phyloP scores from a whole-genome alignment of 2,888 invertebrate species.

The Portevinia maculata region DNA sequence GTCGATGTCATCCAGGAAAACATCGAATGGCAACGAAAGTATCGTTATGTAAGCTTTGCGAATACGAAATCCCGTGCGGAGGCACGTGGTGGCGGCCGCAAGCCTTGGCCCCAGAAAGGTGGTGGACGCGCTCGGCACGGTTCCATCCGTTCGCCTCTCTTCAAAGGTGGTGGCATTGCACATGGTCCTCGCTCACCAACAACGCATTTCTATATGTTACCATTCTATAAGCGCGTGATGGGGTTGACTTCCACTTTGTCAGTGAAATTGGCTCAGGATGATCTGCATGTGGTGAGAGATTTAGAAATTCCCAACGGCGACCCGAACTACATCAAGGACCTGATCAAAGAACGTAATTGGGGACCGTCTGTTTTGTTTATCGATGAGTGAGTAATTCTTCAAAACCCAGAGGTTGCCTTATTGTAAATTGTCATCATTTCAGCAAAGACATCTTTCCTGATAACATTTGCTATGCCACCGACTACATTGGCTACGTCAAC shows the following conservation, averaged over 20 bases:
- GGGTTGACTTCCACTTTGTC: slow-evolving; percentile 94
- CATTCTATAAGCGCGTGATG: slow-evolving; percentile 88
- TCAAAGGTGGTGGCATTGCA: slow-evolving; percentile 90
- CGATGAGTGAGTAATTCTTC: slow-evolving; percentile 91
- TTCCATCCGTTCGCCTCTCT: slow-evolving; percentile 94
- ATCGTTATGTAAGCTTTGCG: slow-evolving; percentile 91
- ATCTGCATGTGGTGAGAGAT: slow-evolving; percentile 94
- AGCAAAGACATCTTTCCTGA: slow-evolving; percentile 93
- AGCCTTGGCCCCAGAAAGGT: slow-evolving; percentile 99
- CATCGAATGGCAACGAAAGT: slow-evolving; percentile 92
- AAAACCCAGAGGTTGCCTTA: too few relatives aligned
- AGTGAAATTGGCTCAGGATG: slow-evolving; percentile 97
- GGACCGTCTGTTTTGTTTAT: slow-evolving; percentile 97
- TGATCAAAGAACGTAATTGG: slow-evolving; percentile 95
- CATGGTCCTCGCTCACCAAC: slow-evolving; percentile 97
- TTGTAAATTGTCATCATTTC: slow-evolving; percentile 80
- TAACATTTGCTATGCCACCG: slow-evolving; percentile 93
- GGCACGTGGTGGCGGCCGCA: slow-evolving; percentile 93
- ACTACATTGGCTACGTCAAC: slow-evolving; percentile 91
- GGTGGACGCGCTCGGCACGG: slow-evolving; percentile 95
- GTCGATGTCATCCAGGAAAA: slow-evolving; percentile 94
- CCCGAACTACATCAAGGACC: slow-evolving; percentile 89
- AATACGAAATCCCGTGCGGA: slow-evolving; percentile 92
- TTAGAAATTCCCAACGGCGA: slow-evolving; percentile 94
- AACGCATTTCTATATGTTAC: slow-evolving; percentile 96